Conservation (phyloP, 2,113 vertebrate genomes). For the Solea solea region DNA sequence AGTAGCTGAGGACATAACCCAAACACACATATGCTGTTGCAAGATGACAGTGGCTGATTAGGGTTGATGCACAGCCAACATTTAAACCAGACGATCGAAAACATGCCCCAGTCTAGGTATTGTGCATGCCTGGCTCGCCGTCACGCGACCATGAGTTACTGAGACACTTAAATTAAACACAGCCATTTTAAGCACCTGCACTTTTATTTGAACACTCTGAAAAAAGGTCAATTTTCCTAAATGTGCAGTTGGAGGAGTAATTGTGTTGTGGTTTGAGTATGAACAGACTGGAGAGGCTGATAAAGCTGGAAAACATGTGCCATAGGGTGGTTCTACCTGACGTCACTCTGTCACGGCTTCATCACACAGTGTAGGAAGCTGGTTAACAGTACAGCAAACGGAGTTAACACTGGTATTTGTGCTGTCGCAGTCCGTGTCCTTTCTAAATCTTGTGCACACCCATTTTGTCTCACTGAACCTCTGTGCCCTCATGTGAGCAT, state of each 20-base stretch:
- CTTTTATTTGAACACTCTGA: not conserved
- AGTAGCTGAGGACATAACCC: slow-evolving; percentile 15
- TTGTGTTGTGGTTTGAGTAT: not conserved
- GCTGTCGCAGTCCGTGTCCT: not conserved
- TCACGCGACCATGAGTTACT: not conserved
- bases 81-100: not conserved
- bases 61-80: not conserved
- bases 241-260: not conserved
- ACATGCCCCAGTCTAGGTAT: not conserved
- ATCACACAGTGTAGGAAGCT: slow-evolving; percentile 6
- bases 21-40: slow-evolving; percentile 13
- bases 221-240: not conserved
- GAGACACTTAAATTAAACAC: not conserved
- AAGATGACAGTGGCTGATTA: slow-evolving; percentile 17
- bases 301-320: not conserved
- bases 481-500: slow-evolving; percentile 13
- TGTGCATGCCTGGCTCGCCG: too few species aligned
- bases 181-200: not conserved
- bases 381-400: slow-evolving; percentile 4
- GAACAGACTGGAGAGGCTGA: not conserved
- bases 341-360: not conserved
- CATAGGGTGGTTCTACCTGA: not conserved
- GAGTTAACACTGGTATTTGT: not conserved
- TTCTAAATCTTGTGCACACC: slow-evolving; percentile 16
- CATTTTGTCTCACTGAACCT: slow-evolving; percentile 28